Base-by-base conservation (phyloP, 2,797 vertebrate species). In the Megalops cyprinoides region DNA sequence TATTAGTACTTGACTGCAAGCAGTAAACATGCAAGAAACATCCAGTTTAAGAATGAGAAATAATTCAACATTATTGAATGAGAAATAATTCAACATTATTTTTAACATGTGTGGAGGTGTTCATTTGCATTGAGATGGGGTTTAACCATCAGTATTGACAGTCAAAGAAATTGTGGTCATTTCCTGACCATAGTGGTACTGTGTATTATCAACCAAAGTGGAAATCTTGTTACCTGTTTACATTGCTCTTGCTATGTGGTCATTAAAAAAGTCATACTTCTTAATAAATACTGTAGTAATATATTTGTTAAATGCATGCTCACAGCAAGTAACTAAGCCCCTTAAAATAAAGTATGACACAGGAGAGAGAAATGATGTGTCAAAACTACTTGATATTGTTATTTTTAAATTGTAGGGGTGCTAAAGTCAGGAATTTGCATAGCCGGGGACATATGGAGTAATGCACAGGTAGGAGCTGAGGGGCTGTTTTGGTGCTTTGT, bases 201-300 rank as follows among this genome's bases (percentile, higher is more conserved):
- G n/a, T n/a, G n/a, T n/a, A n/a, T n/a, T 60, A 65, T 65, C 34
- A 10, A 34, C 34, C 60, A 62, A 31, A 3, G 34, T 31, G 34
- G 60, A 31, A 65, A 34, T 62, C 28, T 4, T 18, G 34, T 34
- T 25, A 34, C 31, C 12, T 65, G 25, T 31, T 65, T 65, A 34
- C 60, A 4, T 65, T 18, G 3, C 4, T 9, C 60, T 4, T 14
- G 4, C 1, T 65, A 15, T 34, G 34, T 65, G n/a, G n/a, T n/a
- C n/a, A n/a, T n/a, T n/a, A n/a, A n/a, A n/a, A n/a, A n/a, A 42
- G 20, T 71, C 67, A 71, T 71, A 34, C n/a, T 71, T 42, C 20
- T 71, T n/a, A 71, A 71, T n/a, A 71, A n/a, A 71, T 39, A 39
- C 15, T 15, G 23, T n/a, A n/a, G n/a, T n/a, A n/a, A n/a, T n/a